Evolutionary conservation across 2,888 invertebrate genomes (phyloP).

Genomic region (Chaitophorus viminalis): DNA sequence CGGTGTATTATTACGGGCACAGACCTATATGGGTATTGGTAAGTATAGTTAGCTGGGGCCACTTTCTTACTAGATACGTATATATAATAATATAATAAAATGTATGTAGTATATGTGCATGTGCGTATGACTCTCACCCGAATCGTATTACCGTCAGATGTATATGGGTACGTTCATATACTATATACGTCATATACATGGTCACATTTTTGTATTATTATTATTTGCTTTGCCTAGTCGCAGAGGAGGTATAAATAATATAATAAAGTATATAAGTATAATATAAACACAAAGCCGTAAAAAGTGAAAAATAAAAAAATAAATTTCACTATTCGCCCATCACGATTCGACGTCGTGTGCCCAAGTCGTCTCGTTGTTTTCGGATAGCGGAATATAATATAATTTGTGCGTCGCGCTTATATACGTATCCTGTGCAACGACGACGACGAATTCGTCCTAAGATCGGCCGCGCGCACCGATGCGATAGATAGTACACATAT

Average conservation of each 20-base stretch:
- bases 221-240: neutral
- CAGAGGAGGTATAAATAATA: neutral
- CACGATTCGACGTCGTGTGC: slow-evolving; percentile 46
- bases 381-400: neutral
- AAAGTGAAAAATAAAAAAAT: slow-evolving; percentile 13
- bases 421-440: neutral
- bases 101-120: neutral
- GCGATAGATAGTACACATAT: neutral
- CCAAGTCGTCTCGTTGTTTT: neutral
- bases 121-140: slow-evolving; percentile 10
- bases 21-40: neutral
- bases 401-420: too few relatives aligned
- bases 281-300: neutral
- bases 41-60: slow-evolving; percentile 9
- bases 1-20: slow-evolving; percentile 35
- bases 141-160: slow-evolving; percentile 1
- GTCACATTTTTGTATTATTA: neutral
- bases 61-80: slow-evolving; percentile 30
- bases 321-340: slow-evolving; percentile 37
- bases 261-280: neutral
- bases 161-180: too few relatives aligned
- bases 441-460: neutral
- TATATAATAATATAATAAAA: neutral
- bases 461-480: neutral
- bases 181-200: neutral